These are phyloP conservation scores for Notodonta ziczac DNA, from an alignment of 2,888 invertebrate species.

Conservation along the genomic window DNA sequence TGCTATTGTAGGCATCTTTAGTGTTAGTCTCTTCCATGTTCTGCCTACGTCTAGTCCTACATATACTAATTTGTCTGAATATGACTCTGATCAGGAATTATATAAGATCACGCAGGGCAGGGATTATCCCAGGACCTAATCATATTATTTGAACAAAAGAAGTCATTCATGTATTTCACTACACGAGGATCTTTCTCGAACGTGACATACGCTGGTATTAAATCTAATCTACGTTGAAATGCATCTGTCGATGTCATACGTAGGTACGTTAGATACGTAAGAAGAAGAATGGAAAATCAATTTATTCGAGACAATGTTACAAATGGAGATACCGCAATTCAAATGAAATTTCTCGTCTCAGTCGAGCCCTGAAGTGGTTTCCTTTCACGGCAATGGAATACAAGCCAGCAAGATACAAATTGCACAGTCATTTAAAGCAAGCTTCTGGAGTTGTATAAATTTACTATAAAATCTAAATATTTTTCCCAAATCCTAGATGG, in stretches of 20 bases:
- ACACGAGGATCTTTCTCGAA: neutral
- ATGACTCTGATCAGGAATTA: neutral
- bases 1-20: neutral
- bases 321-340: conserved; percentile 34
- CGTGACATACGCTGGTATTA: conserved; percentile 23
- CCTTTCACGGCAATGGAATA: conserved; percentile 17
- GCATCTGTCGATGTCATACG: conserved; percentile 14
- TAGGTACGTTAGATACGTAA: too few species aligned
- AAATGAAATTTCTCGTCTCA: conserved; percentile 40
- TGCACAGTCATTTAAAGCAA: conserved; percentile 1
- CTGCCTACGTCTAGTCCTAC: neutral
- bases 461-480: too few species aligned
- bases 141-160: neutral
- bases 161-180: neutral
- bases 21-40: neutral
- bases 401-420: conserved; percentile 4
- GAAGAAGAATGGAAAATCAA: conserved; percentile 44
- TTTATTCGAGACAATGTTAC: conserved; percentile 37
- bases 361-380: conserved; percentile 26
- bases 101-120: too few species aligned
- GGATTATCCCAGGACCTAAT: too few species aligned
- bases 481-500: neutral
- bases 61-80: neutral
- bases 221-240: conserved; percentile 37
- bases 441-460: neutral